Base-by-base conservation (phyloP, 2,888 invertebrate genomes). In the Amphipoea lucens region DNA sequence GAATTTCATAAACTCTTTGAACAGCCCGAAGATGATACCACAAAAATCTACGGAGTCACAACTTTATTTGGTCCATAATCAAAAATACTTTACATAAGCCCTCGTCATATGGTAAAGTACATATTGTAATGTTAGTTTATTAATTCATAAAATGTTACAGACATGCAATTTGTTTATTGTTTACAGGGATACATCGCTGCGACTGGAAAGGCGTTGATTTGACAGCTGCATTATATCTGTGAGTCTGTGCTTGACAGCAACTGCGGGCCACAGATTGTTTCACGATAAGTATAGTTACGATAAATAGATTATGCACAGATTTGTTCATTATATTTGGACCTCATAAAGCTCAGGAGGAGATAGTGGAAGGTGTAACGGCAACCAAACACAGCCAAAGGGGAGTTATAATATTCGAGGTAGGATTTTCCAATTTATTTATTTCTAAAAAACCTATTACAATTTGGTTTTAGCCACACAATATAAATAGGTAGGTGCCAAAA, bases 131-230 rank as follows among this genome's bases (percentile, higher is more conserved):
- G 36, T 29, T 20, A 14, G 48, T 36, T 65, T 45, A 45, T 60
- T 84, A 79, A 75, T 69, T 83, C 85, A 81, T 75, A 65, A 81
- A 75, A 75, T 76, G 14, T 48, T 72, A 79, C 85, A 81, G 60
- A 76, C 76, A 83, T 81, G 76, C 65, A 65, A 54, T 85, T 69
- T 76, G 36, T 85, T 81, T 85, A 85, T 68, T 83, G 81, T 73
- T 76, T 81, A 81, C 75, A 60, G 48, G 45, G 67, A 54, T 17
- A 42, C 48, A 79, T 65, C 45, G 65, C 36, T 57, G 62, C 66
- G 40, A 66, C 48, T 23, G 48, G n/a, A 62, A 62, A 70, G 73
- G 36, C 62, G 40, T 76, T 66, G 60, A 57, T 54, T 81, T 76
- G 86, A 81, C 83, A 74, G 60, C 42, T 5, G 40, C 5, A 29